Evolutionary conservation across 1,140 invertebrate genomes (phyloP).

Genomic region (Planococcus citri): DNA sequence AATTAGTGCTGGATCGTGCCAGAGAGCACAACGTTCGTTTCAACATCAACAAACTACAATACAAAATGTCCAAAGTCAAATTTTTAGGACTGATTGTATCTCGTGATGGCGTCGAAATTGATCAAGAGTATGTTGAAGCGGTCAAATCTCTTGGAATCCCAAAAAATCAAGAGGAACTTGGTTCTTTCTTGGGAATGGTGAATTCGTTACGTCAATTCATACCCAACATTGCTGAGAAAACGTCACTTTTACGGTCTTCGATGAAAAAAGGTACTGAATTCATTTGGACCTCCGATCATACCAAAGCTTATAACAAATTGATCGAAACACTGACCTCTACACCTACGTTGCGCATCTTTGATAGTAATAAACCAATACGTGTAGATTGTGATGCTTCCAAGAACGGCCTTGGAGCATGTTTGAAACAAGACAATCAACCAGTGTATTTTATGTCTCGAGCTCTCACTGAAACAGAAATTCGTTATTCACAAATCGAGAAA

Average conservation of each 20-base stretch:
- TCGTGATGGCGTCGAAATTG: conserved; percentile 29
- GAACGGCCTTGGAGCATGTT: conserved; percentile 28
- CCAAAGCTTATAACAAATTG: not conserved
- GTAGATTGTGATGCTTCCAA: conserved; percentile 31
- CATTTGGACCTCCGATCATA: conserved; percentile 6
- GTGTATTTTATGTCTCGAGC: conserved; percentile 34
- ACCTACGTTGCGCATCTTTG: conserved; percentile 28
- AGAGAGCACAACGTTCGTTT: conserved; percentile 30
- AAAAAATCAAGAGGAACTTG: conserved; percentile 31
- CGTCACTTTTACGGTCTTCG: conserved; percentile 28
- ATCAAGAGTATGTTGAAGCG: conserved; percentile 31
- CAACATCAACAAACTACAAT: conserved; percentile 33
- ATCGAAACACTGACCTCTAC: conserved; percentile 18
- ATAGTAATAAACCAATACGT: conserved; percentile 27
- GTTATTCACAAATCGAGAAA: conserved; percentile 33
- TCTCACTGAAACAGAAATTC: conserved; percentile 31
- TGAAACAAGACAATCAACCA: conserved; percentile 31
- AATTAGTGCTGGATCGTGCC: not conserved
- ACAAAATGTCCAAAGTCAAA: conserved; percentile 31
- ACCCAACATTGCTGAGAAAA: conserved; percentile 28
- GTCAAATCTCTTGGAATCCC: conserved; percentile 31
- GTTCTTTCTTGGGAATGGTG: conserved; percentile 34
- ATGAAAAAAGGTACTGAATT: conserved; percentile 26
- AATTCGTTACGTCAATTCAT: conserved; percentile 34
- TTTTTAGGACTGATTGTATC: conserved; percentile 33